Percentiles rank a stretch among this genome's conserved stretches.
phyloP scores from a whole-genome alignment of 2,797 vertebrate genomes.

The Sebastes umbrosus region DNA sequence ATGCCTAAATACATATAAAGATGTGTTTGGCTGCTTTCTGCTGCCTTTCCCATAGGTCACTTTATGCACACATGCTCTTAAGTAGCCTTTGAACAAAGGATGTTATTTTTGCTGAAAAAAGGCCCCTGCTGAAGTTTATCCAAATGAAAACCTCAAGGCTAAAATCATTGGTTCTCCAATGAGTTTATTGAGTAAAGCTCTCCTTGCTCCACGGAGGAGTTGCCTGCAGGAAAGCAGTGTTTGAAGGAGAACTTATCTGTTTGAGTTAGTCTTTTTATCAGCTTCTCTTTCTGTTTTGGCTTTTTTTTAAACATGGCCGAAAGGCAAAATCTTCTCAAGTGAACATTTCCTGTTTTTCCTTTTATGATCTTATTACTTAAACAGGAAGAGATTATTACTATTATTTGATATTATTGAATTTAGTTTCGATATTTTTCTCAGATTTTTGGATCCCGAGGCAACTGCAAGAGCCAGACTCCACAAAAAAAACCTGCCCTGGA shows the following conservation, averaged over 20 bases:
- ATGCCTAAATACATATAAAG: background rate
- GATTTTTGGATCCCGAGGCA: slow-evolving; percentile 46
- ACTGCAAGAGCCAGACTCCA: slow-evolving; percentile 35
- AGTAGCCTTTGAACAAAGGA: slow-evolving; percentile 37
- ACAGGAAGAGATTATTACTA: slow-evolving; percentile 64
- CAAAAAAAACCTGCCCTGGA: slow-evolving; percentile 40
- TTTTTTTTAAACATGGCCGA: slow-evolving; percentile 36
- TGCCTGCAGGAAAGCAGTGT: slow-evolving; percentile 45
- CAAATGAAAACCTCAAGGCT: slow-evolving; percentile 55
- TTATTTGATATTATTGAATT: slow-evolving; percentile 75
- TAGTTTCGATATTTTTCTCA: slow-evolving; percentile 60
- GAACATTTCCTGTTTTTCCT: slow-evolving; percentile 58
- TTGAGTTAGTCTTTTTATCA: slow-evolving; percentile 39
- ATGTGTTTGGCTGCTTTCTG: background rate
- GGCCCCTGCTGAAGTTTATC: slow-evolving; percentile 43
- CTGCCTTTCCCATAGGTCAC: slow-evolving; percentile 1
- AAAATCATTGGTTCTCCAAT: slow-evolving; percentile 39
- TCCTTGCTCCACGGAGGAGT: slow-evolving; percentile 27
- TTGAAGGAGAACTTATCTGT: slow-evolving; percentile 40
- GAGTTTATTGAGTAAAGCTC: slow-evolving; percentile 61
- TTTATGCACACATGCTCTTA: slow-evolving; percentile 18
- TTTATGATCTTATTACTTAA: slow-evolving; percentile 64
- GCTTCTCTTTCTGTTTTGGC: slow-evolving; percentile 38
- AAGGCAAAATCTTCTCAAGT: slow-evolving; percentile 59
- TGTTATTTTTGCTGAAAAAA: slow-evolving; percentile 41